Base-by-base conservation (phyloP, 1,140 invertebrate species). In the Metopolophium dirhodum region DNA sequence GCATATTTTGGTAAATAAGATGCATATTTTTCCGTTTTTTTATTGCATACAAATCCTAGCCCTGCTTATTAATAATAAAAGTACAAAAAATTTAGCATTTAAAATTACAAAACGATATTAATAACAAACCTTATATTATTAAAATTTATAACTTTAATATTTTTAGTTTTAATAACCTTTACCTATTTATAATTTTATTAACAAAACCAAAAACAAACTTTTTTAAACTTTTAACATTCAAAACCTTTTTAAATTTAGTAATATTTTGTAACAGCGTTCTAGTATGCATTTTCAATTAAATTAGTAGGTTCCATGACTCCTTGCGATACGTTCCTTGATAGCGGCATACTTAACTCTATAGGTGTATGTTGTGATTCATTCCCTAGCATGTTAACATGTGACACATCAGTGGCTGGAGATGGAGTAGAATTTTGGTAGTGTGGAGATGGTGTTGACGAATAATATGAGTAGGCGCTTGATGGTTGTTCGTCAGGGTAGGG, bases 401-500 rank as follows among this genome's bases (percentile, higher is more conserved):
- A 54, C 87, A 89, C 14, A 89, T 89, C 20, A 89, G 20, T 89
- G 87, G n/a, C 47, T 88, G 86, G 86, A 51, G 87, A 89, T 89
- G 87, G 47, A 89, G 87, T 89, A 49, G 47, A 49, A 89, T 89
- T 51, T 89, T 89, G 87, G 45, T 89, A 89, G 87, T 89, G 20
- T 89, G 83, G 83, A 85, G 83, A 85, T 85, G 83, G 83, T 85
- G 83, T 85, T 85, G 83, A 85, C 41, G 83, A 85, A 85, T 85
- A 85, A 45, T 85, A 85, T 85, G 83, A 89, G 51, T 54, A 51
- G 47, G 87, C 30, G n/a, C 87, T 89, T 89, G 45, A 51, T 89
- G 87, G 87, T 89, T 22, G 87, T 89, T 89, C 87, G 23, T 89
- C 87, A 89, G 87, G 87, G 47, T 89, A 89, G 87, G 87, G 87